Evolutionary conservation across 2,888 invertebrate genomes (phyloP), one percentile per base, ranked within the genome.

Genomic region (Baccha elongata): DNA sequence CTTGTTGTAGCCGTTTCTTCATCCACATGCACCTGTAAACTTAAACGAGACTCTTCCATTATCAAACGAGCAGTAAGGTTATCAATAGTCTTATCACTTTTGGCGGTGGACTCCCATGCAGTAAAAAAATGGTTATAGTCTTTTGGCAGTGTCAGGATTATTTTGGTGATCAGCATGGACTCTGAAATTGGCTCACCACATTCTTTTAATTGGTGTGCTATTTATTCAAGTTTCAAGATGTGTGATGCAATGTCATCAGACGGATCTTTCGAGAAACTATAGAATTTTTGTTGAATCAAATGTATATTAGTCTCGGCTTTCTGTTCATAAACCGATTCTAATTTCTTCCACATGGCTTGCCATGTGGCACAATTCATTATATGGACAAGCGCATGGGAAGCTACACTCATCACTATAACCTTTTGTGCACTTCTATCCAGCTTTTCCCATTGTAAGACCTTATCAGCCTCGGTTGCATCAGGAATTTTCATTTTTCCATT

Each of bases 201-300:
- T 21, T 84, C 72, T 53, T 68, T 60, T 11, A 85, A 52, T 37
- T 65, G 64, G 5, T 80, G 69, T 1, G 23, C 64, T n/a, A 69
- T 50, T 1, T 26, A 19, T 42, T 80, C 73, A 2, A 74, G 19
- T 58, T 83, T 79, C 0, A 73, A 50, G 21, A 85, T 69, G 32
- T 79, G 74, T 11, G 65, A 75, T 10, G 74, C 53, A 35, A 85
- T 79, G 15, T 74, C 58, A 32, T 76, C 74, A 29, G 58, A 44
- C 10, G 65, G 23, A 50, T 76, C 64, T 52, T 58, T 79, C 35
- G 50, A 29, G 17, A 69, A 75, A 29, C 64, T 50, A 32, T 85
- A 85, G 60, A 85, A 85, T 44, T 62, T 67, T 48, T 86, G 78
- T 48, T 81, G 85, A 13, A 86, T 26, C 7, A 85, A 17, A 37